These are phyloP conservation scores for Sciaenops ocellatus DNA, from an alignment of 2,797 vertebrate species.

Conservation along the genomic window DNA sequence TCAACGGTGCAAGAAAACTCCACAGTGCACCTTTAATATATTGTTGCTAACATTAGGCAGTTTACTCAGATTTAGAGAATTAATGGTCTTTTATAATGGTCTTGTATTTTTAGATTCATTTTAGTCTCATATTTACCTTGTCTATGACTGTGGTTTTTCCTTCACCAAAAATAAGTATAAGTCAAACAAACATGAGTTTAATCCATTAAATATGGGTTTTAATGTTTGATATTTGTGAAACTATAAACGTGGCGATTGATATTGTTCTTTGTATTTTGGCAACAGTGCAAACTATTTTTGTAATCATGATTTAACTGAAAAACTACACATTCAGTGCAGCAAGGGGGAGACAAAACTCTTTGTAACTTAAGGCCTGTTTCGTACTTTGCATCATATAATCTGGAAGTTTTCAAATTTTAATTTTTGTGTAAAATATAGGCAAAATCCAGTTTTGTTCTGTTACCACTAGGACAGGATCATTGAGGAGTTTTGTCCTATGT, in stretches of 20 bases:
- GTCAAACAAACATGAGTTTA: background rate
- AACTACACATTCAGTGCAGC: conserved; percentile 20
- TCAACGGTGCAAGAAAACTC: too few relatives aligned
- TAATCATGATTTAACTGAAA: background rate
- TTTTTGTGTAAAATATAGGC: background rate
- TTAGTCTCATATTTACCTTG: background rate
- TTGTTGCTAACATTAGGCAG: too few relatives aligned
- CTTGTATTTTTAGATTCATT: too few relatives aligned
- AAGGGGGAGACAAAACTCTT: conserved; percentile 61
- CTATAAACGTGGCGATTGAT: background rate
- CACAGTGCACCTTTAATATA: too few relatives aligned
- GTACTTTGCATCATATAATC: background rate
- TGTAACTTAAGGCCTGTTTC: background rate
- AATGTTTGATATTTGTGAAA: background rate
- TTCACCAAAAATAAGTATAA: background rate
- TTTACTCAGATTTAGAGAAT: too few relatives aligned
- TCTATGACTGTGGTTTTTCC: background rate
- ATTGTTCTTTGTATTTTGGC: background rate
- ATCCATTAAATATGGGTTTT: background rate
- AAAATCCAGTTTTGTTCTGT: background rate
- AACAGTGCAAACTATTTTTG: background rate
- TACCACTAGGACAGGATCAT: too few relatives aligned
- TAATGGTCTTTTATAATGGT: background rate
- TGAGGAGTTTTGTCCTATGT: background rate
- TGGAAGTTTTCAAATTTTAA: background rate